Percentiles rank a stretch among this genome's conserved stretches.
These are phyloP conservation scores for Digitonthophagus gazella DNA, from an alignment of 2,888 invertebrate genomes.

Conservation along the genomic window DNA sequence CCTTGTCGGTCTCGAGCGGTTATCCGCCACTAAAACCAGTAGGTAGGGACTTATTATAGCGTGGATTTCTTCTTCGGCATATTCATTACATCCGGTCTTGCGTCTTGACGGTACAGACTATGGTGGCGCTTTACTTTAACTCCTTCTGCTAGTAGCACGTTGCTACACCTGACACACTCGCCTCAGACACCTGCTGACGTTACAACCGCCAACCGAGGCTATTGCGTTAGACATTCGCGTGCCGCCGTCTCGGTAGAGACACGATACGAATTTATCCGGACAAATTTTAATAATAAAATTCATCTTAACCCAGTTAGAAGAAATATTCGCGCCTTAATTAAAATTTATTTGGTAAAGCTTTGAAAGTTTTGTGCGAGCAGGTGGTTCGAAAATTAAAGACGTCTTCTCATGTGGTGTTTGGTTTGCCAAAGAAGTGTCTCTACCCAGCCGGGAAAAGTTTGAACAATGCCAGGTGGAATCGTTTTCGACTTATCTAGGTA, in stretches of 20 bases:
- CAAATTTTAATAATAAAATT: no score
- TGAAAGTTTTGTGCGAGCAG: no score
- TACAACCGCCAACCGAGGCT: conserved; percentile 10
- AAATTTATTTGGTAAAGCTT: no score
- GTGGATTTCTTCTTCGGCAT: not conserved
- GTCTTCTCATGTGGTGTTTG: not conserved
- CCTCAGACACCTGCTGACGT: conserved; percentile 26
- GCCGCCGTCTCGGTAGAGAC: conserved; percentile 11
- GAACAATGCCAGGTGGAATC: conserved; percentile 59
- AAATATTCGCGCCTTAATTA: not conserved
- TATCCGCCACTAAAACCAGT: not conserved
- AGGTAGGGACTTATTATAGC: not conserved
- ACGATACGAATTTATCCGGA: not conserved
- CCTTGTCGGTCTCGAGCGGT: not conserved
- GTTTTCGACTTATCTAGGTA: conserved; percentile 62
- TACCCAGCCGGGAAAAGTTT: not conserved
- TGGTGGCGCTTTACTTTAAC: conserved; percentile 3
- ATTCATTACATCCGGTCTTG: conserved; percentile 30
- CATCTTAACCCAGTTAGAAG: no score
- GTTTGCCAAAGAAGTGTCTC: not conserved
- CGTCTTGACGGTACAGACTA: conserved; percentile 29
- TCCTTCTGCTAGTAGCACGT: not conserved
- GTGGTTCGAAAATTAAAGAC: not conserved
- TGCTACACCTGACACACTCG: conserved; percentile 29
- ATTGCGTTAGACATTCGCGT: conserved; percentile 16